Evolutionary conservation across 2,113 vertebrate species (phyloP), one percentile per base, ranked within the genome.

Genomic region (Xyliphius kryptos): DNA sequence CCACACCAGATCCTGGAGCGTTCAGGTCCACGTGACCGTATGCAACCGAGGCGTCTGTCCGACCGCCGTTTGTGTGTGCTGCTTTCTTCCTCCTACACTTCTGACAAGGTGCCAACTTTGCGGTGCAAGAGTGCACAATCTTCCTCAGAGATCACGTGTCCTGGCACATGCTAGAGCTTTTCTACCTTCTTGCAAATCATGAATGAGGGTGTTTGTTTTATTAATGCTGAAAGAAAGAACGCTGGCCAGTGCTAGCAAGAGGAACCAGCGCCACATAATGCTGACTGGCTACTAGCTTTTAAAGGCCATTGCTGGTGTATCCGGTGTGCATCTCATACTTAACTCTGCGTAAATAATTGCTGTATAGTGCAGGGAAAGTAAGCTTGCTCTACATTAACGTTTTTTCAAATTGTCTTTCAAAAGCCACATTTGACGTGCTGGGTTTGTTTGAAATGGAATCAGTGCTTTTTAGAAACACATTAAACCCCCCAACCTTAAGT

Each of bases 21-120:
- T 74, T 69, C 73, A 76, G 79, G 69, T 71, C 66, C 56, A 49
- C 53, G 46, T 66, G 63, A 71, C 56, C 19, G 59, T 78, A 78
- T 77, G 76, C 73, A 79, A 66, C 66, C 37, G 38, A 38, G 44
- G 56, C 52, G 22, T 68, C 57, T 53, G 46, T 16, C 11, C 64
- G 10, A 41, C 44, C 5, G 36, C n/a, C 13, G 9, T 19, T 38
- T 13, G 21, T 21, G 22, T 13, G n/a, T 64, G 51, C 20, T 53
- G 58, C 48, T 60, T 21, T 20, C 11, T 19, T 56, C 56, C 21
- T 48, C 43, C 12, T 21, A 20, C 51, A 38, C 41, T 50, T 32
- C 46, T 48, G 59, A 49, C 63, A 46, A 57, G 63, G 63, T 60
- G 61, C 62, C 58, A 61, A 61, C 41, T 6, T 55, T 12, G 10